phyloP scores from a whole-genome alignment of 2,888 invertebrate genomes.

The Caradrina clavipalpis region DNA sequence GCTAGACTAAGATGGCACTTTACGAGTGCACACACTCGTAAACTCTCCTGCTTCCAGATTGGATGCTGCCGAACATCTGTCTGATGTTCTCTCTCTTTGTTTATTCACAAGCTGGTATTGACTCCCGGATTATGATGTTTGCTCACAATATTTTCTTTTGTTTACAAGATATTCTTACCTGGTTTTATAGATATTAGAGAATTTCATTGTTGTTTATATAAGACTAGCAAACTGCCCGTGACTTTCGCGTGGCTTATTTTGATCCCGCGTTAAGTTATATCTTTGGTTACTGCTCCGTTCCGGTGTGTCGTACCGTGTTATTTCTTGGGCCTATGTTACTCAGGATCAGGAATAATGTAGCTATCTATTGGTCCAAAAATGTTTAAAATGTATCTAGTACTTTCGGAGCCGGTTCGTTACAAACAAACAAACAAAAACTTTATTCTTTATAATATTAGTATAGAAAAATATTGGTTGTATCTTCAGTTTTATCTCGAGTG shows the following conservation, averaged over 20 bases:
- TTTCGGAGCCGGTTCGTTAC: too few species aligned
- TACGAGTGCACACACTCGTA: constrained; percentile 62
- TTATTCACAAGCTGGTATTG: constrained; percentile 56
- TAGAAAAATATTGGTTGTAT: neutral
- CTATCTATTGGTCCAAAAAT: too few species aligned
- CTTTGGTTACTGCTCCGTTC: too few species aligned
- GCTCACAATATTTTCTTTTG: constrained; percentile 36
- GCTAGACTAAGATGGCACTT: constrained; percentile 45
- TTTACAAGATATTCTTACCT: constrained; percentile 41
- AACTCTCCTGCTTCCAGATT: constrained; percentile 54
- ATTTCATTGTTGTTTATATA: neutral
- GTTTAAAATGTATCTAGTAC: too few species aligned
- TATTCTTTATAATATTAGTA: too few species aligned
- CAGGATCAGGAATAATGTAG: too few species aligned
- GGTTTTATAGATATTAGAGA: neutral
- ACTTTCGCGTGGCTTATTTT: too few species aligned
- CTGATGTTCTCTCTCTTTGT: constrained; percentile 49
- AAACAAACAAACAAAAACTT: too few species aligned
- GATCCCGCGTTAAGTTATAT: too few species aligned
- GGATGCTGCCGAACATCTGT: constrained; percentile 45
- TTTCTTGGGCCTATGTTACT: too few species aligned
- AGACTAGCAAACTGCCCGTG: too few species aligned
- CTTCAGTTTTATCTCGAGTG: constrained; percentile 14
- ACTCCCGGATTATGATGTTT: constrained; percentile 29
- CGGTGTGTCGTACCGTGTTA: too few species aligned